Percentiles rank a stretch among this genome's conserved stretches.
These are phyloP conservation scores for Ceyx cyanopectus DNA, from an alignment of 2,113 vertebrate species.

Conservation along the genomic window DNA sequence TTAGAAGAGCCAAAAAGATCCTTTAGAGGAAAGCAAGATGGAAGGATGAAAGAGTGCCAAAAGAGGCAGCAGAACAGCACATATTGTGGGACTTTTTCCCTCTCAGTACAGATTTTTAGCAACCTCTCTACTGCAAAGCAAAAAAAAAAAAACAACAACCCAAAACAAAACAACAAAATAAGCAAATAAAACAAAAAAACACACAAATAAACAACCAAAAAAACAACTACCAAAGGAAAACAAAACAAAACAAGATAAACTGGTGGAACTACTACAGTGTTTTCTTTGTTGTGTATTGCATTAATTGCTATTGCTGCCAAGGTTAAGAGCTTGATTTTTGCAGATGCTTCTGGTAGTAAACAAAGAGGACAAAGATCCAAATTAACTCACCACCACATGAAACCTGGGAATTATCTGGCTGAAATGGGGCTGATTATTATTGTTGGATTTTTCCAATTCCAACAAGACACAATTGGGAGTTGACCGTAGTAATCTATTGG, in stretches of 20 bases:
- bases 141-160: no score
- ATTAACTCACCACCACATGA: not conserved
- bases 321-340: not conserved
- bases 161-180: not conserved
- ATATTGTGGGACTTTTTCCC: rapidly evolving
- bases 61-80: not conserved
- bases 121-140: not conserved
- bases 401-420: not conserved
- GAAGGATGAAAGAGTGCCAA: not conserved
- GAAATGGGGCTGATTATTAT: not conserved
- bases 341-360: not conserved
- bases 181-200: no score
- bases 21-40: not conserved
- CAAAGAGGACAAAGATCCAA: not conserved
- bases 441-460: not conserved
- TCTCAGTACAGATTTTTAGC: not conserved
- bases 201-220: no score
- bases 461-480: rapidly evolving
- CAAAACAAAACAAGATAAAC: not conserved
- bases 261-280: not conserved
- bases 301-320: not conserved
- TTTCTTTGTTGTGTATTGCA: not conserved
- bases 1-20: not conserved
- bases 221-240: no score
- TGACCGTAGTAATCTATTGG: not conserved